Percentiles rank a stretch among this genome's conserved stretches.
Conservation (phyloP, 2,113 vertebrate genomes). For the Syrrhaptes paradoxus region DNA sequence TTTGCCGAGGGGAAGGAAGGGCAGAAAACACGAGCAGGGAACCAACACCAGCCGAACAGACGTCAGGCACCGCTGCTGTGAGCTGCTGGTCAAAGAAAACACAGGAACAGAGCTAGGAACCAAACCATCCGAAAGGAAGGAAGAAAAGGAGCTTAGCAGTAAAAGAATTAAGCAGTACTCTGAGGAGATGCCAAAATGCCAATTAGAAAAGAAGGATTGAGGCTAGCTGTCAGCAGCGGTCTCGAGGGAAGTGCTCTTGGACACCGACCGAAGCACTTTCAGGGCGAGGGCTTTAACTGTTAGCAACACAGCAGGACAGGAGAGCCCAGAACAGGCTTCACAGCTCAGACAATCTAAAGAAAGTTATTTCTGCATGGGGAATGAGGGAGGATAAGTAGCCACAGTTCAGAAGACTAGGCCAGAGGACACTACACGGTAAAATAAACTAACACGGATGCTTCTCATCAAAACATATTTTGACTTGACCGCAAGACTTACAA, state of each 20-base stretch:
- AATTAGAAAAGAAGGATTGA: not conserved
- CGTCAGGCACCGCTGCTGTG: not conserved
- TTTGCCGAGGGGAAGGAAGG: not conserved
- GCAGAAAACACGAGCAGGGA: not conserved
- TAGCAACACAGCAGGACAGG: not conserved
- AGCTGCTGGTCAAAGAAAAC: not conserved
- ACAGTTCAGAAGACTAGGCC: not conserved
- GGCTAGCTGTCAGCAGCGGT: not conserved
- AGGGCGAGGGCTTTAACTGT: not conserved
- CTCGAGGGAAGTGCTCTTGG: not conserved
- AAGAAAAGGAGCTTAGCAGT: not conserved
- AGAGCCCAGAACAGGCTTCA: not conserved
- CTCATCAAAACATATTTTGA: not conserved
- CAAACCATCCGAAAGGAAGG: not conserved
- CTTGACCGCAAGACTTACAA: too few relatives aligned
- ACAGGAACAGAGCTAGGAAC: not conserved
- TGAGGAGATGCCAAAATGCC: not conserved
- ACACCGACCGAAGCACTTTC: not conserved
- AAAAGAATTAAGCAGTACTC: not conserved
- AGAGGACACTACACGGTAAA: not conserved
- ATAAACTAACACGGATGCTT: not conserved
- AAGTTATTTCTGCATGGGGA: not conserved
- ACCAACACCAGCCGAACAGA: not conserved
- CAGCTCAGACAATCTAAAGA: not conserved
- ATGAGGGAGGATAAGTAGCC: not conserved